Conservation (phyloP, 1,140 invertebrate genomes). For the Orchesella cincta region DNA sequence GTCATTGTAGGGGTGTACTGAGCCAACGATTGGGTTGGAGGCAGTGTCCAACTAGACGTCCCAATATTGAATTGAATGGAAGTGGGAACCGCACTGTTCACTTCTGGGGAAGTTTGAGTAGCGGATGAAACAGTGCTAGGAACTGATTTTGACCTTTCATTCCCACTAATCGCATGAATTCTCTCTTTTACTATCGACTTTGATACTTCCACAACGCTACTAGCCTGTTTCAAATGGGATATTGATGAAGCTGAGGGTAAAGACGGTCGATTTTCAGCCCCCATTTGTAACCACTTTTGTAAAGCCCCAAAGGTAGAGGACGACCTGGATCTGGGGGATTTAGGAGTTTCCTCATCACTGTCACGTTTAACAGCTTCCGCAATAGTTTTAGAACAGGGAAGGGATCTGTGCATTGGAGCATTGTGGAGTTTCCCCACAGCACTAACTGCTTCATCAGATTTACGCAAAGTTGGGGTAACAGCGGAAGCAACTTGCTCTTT, state of each 20-base stretch:
- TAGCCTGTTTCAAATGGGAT: slow-evolving; percentile 14
- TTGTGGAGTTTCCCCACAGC: not conserved
- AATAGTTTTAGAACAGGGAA: slow-evolving; percentile 10
- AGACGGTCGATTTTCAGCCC: slow-evolving; percentile 18
- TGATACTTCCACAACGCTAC: slow-evolving; percentile 37
- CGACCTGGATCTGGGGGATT: slow-evolving; percentile 21
- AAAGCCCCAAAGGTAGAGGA: slow-evolving; percentile 62
- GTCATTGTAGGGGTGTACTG: not conserved
- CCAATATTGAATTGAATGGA: slow-evolving; percentile 46
- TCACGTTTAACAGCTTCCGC: not conserved
- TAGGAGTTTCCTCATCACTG: not conserved
- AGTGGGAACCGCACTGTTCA: slow-evolving; percentile 49
- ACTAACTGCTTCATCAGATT: not conserved
- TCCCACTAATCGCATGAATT: slow-evolving; percentile 36
- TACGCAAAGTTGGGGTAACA: not conserved
- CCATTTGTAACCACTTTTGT: slow-evolving; percentile 67
- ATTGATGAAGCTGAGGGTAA: slow-evolving; percentile 11
- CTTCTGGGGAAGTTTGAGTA: slow-evolving; percentile 49
- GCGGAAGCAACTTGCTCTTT: not conserved
- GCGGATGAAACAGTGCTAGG: slow-evolving; percentile 32
- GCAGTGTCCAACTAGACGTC: not conserved
- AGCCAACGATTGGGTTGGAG: not conserved
- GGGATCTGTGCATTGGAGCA: slow-evolving; percentile 9
- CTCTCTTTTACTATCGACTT: slow-evolving; percentile 47
- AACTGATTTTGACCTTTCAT: slow-evolving; percentile 18